A percentile compares a stretch with the other conserved stretches of the same genome.
These are phyloP conservation scores for Zaprionus ghesquierei DNA, from an alignment of 1,140 invertebrate species.

Conservation along the genomic window DNA sequence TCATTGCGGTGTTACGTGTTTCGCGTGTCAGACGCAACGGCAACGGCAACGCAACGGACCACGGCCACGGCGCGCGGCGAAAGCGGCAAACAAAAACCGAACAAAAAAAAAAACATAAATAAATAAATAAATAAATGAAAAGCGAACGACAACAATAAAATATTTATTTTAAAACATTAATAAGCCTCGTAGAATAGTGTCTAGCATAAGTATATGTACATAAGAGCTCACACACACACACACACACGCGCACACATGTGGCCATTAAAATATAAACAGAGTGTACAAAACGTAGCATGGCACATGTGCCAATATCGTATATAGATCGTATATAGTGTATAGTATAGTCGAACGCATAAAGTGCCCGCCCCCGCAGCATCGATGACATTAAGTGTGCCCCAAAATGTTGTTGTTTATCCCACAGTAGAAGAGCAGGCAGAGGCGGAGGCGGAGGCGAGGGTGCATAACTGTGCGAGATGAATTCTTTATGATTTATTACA, in stretches of 20 bases:
- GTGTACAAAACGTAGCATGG: neutral
- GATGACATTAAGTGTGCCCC: neutral
- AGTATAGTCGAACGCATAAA: neutral
- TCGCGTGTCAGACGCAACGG: constrained; percentile 81
- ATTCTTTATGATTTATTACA: constrained; percentile 4
- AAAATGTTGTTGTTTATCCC: neutral
- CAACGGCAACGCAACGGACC: constrained; percentile 11
- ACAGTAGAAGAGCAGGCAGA: neutral
- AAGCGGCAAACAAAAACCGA: constrained; percentile 55
- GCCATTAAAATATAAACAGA: neutral
- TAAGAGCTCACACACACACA: neutral
- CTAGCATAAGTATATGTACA: constrained; percentile 15
- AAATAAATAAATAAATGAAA: neutral
- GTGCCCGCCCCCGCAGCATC: neutral
- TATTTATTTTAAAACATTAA: constrained; percentile 34
- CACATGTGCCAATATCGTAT: neutral
- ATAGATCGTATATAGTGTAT: neutral
- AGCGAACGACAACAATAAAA: constrained; percentile 18
- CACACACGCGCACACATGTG: constrained; percentile 5
- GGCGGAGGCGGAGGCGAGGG: neutral
- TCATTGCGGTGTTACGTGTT: constrained; percentile 83
- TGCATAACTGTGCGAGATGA: neutral
- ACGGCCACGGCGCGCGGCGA: constrained; percentile 53
- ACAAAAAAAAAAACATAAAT: constrained; percentile 42
- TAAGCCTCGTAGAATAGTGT: constrained; percentile 28